These are phyloP conservation scores for Octodonta nipae DNA, from an alignment of 2,888 invertebrate species.

Conservation along the genomic window DNA sequence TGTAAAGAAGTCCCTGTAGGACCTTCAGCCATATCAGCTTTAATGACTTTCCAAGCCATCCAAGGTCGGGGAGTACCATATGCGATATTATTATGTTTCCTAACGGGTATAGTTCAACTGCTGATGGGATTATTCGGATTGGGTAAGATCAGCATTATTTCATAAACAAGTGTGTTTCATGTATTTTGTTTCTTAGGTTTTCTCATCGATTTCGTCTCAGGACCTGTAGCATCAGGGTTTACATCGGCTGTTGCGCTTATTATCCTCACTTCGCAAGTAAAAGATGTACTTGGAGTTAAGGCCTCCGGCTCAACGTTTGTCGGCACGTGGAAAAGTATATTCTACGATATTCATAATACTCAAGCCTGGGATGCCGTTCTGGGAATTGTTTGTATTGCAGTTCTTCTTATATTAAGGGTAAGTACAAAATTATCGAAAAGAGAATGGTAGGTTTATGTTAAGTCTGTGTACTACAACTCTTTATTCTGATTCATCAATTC, in stretches of 20 bases:
- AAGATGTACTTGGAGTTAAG: constrained; percentile 61
- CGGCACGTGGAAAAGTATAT: constrained; percentile 63
- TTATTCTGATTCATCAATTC: too few relatives aligned
- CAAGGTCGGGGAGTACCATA: constrained; percentile 50
- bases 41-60: constrained; percentile 69
- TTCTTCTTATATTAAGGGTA: constrained; percentile 65
- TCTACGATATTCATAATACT: constrained; percentile 51
- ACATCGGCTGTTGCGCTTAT: constrained; percentile 82
- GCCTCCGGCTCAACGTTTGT: constrained; percentile 65
- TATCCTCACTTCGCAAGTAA: constrained; percentile 78
- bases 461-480: too few relatives aligned
- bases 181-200: constrained; percentile 44
- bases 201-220: constrained; percentile 78
- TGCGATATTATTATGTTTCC: constrained; percentile 61
- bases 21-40: constrained; percentile 81
- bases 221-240: constrained; percentile 75
- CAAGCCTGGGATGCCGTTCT: constrained; percentile 61
- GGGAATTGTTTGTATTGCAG: constrained; percentile 59
- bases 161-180: neutral
- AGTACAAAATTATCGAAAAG: constrained; percentile 28
- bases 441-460: too few relatives aligned
- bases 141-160: constrained; percentile 34
- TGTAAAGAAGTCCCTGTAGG: constrained; percentile 87
- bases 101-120: constrained; percentile 60
- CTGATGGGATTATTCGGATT: constrained; percentile 72